Base-by-base conservation (phyloP, 2,113 vertebrate genomes). In the Microtus ochrogaster region DNA sequence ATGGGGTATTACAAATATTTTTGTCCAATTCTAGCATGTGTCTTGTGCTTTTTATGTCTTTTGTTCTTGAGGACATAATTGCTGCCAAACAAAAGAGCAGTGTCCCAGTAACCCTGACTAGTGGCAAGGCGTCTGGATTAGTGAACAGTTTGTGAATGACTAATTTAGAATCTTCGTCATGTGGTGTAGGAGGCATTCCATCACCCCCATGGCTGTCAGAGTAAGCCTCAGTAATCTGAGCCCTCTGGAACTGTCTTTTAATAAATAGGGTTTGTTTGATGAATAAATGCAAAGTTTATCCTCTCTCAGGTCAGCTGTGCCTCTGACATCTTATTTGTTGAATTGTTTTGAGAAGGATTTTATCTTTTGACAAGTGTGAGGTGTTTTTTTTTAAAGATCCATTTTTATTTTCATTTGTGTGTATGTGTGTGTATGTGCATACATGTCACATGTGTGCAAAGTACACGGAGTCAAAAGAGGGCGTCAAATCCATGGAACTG, bases 11-110 rank as follows among this genome's bases (percentile, higher is more conserved):
- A 33, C 70, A 89, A 39, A 83, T 90, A 73, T 73, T 93, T 83
- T 61, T 74, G 63, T 72, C 61, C 47, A 55, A 0, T 73, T 90
- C 79, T 78, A 66, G 78, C 33, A 49, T 87, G 87, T 81, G 9
- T 73, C 72, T 82, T 79, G 39, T 83, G 72, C 10, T 83, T 82
- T 94, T 89, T 92, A 66, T 3, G 66, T 49, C 87, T 89, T 4
- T 92, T 91, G 61, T 95, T 83, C 70, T 95, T 55, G 82, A 63
- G 87, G 89, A 95, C 94, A 94, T 63, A 90, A 95, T 91, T 87
- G 49, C 22, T 84, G 70, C 82, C 63, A 30, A 89, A 97, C 88
- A 84, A 93, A 91, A 89, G 79, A 93, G 12, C 49, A 74, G 33
- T 39, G 7, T 63, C 78, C 41, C 24, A 44, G 68, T 41, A 22